Evolutionary conservation across 2,797 vertebrate genomes (phyloP), one percentile per base, ranked within the genome.

Genomic region (Eidolon dupreanum): DNA sequence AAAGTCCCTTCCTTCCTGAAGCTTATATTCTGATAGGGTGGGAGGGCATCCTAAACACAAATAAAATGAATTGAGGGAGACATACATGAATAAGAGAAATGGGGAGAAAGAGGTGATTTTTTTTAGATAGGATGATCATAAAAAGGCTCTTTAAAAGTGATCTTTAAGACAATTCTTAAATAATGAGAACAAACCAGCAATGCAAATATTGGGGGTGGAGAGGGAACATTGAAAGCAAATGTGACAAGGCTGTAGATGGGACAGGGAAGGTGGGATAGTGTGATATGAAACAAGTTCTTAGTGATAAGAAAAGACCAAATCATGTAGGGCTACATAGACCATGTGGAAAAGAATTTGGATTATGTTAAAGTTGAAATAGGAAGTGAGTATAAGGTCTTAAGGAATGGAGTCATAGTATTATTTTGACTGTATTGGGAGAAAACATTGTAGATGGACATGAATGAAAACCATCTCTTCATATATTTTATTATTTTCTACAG

Each of bases 301-400:
- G 63, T 36, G 12, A 16, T 19, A 38, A 78, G 74, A 55, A 83
- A 68, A 77, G 46, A 3, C 75, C 28, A 17, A 20, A 24, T 65
- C 65, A 49, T 0, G 3, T 19, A 31, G 38, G 9, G n/a, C 19
- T 71, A 8, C 31, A 24, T 4, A 36, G 55, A 19, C 31, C 19
- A 5, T 26, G 12, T 6, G 10, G 55, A 57, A 24, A 93, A 24
- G 36, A 78, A 31, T 55, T n/a, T 49, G 57, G 19, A 20, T 68
- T 66, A 31, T 36, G 31, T 90, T 96, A 19, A n/a, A 51, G 31
- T n/a, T 51, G 66, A 90, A 61, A n/a, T 5, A n/a, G 36, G n/a
- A 79, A 61, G 26, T 51, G 33, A 41, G 9, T 53, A 38, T 43
- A 59, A 51, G 53, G 13, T 59, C 38, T 57, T 55, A 55, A 55